Conservation (phyloP, 2,797 vertebrate genomes). For the Gymnothorax javanicus region DNA sequence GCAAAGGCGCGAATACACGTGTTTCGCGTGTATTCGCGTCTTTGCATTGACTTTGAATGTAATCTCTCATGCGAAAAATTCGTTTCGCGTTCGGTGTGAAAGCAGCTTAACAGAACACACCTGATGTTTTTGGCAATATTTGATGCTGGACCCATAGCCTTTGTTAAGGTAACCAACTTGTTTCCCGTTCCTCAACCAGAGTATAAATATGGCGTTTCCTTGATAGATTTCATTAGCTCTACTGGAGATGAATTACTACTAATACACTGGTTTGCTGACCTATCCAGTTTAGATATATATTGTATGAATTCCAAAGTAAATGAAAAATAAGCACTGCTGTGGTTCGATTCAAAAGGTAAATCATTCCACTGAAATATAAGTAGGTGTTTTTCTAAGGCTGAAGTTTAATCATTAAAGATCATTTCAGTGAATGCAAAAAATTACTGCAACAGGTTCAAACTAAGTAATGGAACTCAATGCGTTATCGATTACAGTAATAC, state of each 20-base stretch:
- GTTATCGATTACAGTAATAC: not conserved
- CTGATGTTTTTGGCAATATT: not conserved
- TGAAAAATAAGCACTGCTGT: not conserved
- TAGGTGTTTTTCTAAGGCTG: not conserved
- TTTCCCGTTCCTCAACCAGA: not conserved
- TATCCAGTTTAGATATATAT: not conserved
- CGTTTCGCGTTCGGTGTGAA: too few relatives aligned
- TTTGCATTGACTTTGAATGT: too few relatives aligned
- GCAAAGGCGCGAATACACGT: too few relatives aligned
- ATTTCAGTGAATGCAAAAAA: not conserved
- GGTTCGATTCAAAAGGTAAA: not conserved
- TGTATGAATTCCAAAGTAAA: not conserved
- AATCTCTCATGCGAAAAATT: too few relatives aligned
- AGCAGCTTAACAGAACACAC: too few relatives aligned
- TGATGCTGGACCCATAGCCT: not conserved
- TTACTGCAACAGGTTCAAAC: not conserved
- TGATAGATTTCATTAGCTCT: not conserved
- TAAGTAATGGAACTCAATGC: not conserved
- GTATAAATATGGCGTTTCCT: not conserved
- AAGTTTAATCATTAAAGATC: not conserved
- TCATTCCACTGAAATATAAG: not conserved
- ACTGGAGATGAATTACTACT: not conserved
- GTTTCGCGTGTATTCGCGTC: too few relatives aligned
- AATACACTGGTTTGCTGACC: not conserved
- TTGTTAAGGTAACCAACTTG: not conserved